Percentiles rank a stretch among this genome's conserved stretches.
phyloP scores from a whole-genome alignment of 1,140 invertebrate species.

The Drosophila carrolli region DNA sequence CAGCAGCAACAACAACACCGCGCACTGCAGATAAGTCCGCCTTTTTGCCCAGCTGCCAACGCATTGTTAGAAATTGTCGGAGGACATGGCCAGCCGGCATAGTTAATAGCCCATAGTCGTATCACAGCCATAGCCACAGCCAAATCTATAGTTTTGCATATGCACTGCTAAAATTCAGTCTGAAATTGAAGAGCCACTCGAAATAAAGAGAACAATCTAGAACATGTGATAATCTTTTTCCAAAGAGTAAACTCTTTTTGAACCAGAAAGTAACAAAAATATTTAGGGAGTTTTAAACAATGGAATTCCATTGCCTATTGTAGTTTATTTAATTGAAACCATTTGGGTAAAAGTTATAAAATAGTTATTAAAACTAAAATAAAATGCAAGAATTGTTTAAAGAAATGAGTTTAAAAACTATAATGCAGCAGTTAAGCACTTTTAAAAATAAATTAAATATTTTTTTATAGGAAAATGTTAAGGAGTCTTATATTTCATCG shows the following conservation, averaged over 20 bases:
- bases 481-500: too few relatives aligned
- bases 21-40: conserved; percentile 62
- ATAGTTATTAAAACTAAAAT: too few relatives aligned
- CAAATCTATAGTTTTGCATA: conserved; percentile 34
- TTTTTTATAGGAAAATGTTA: too few relatives aligned
- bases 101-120: conserved; percentile 53
- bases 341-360: too few relatives aligned
- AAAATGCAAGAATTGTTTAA: not conserved
- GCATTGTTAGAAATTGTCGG: conserved; percentile 75
- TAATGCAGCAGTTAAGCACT: too few relatives aligned
- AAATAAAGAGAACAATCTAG: not conserved
- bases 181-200: not conserved
- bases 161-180: conserved; percentile 2
- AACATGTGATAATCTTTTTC: not conserved
- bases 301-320: too few relatives aligned
- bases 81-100: conserved; percentile 54
- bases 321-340: too few relatives aligned
- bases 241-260: too few relatives aligned
- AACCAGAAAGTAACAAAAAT: too few relatives aligned
- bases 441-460: too few relatives aligned
- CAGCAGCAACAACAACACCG: conserved; percentile 37
- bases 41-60: conserved; percentile 71
- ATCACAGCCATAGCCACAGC: conserved; percentile 20
- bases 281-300: too few relatives aligned
- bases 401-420: not conserved